Base-by-base conservation (phyloP, 2,888 invertebrate genomes). In the Phyllotreta striolata region DNA sequence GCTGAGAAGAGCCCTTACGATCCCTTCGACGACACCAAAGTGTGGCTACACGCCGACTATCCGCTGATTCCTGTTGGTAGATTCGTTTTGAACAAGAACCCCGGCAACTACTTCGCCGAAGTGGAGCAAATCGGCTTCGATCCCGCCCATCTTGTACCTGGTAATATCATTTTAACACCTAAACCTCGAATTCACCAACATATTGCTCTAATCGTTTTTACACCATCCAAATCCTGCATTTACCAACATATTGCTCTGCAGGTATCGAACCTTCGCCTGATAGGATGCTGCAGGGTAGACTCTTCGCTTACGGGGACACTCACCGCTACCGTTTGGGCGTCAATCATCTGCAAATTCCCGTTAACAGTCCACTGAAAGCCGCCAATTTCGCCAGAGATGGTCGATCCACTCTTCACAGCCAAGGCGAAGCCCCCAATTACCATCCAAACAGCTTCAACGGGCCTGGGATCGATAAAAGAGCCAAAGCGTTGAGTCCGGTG, bases 371-470 rank as follows among this genome's bases (percentile, higher is more conserved):
- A 0, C 95, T 88, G 83, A 83, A 87, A 66, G 85, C 87, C 2
- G 81, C 83, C 40, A 94, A 95, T 81, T 96, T 93, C 78, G 93
- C 93, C 79, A 88, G 98, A 43, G 97, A 97, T 80, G 98, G 97
- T 0, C 86, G 88, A 12, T 51, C 66, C n/a, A 74, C 73, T 9
- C 34, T 74, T 5, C 63, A 88, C 70, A 96, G 95, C 80, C 95
- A 96, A 81, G 90, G 88, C 2, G 93, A 92, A 10, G 91, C 93
- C 1, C 98, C 98, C 2, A 98, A 97, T 82, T 98, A 98, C 80
- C 96, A 88, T 84, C 98, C 98, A 0, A 98, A 98, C 84, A 96
- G 96, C 69, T 98, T 97, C 83, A 85, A 87, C 62, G 98, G 98
- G 0, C 96, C 97, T 0, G 87, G 89, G 70, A 87, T 88, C 65